Conservation (phyloP, 2,797 vertebrate genomes). For the Nasua narica region DNA sequence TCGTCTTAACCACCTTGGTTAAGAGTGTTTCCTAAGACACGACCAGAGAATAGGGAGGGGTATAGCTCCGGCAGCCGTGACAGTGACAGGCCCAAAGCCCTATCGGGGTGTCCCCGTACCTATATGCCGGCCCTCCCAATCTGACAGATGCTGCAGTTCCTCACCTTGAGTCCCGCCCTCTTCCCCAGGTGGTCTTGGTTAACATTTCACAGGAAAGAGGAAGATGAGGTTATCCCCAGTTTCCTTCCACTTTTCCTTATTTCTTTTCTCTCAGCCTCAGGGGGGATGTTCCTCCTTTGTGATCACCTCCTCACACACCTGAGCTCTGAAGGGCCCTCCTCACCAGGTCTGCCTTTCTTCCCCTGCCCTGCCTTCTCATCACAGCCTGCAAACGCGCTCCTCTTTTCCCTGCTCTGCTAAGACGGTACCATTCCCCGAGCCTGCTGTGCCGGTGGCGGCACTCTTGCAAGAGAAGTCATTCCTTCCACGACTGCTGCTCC, state of each 20-base stretch:
- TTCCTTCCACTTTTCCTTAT: background rate
- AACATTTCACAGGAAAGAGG: background rate
- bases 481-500: background rate
- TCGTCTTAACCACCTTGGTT: background rate
- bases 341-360: too few species aligned
- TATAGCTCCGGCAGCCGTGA: rapidly evolving
- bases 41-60: background rate
- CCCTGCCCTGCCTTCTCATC: background rate
- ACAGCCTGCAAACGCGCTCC: background rate
- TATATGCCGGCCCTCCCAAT: background rate
- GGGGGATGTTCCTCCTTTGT: background rate
- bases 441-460: background rate
- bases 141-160: background rate
- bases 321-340: background rate
- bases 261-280: background rate
- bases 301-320: rapidly evolving
- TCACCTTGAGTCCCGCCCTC: background rate
- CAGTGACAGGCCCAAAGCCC: background rate
- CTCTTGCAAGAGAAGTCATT: background rate
- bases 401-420: rapidly evolving
- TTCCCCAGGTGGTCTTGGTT: background rate
- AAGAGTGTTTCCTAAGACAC: background rate
- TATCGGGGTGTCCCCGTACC: background rate
- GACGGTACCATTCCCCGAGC: rapidly evolving
- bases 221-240: background rate